phyloP scores from a whole-genome alignment of 2,797 vertebrate species.

The Brachymystax lenok region DNA sequence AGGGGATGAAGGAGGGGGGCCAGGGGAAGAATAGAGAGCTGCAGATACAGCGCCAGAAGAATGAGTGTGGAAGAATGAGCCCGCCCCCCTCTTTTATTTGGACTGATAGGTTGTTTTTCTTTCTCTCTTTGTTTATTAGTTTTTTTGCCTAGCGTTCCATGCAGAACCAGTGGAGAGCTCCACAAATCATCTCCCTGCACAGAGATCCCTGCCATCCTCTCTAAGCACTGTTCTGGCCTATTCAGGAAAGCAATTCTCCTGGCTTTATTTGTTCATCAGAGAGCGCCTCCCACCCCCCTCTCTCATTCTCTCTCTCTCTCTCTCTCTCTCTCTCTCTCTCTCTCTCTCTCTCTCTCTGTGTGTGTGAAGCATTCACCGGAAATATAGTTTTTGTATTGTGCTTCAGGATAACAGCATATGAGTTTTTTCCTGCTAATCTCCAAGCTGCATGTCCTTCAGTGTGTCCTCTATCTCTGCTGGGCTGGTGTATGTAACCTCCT shows the following conservation, averaged over 20 bases:
- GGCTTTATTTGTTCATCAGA: conserved; percentile 56
- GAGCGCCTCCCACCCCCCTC: conserved; percentile 33
- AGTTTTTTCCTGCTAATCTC: background rate
- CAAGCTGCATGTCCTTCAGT: background rate
- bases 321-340: no score
- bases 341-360: accelerated
- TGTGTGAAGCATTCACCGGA: conserved; percentile 43
- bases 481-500: background rate
- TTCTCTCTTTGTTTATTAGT: conserved; percentile 34
- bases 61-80: conserved; percentile 9
- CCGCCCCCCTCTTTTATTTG: conserved; percentile 7
- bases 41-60: conserved; percentile 14
- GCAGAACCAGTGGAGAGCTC: conserved; percentile 31
- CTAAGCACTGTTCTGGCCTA: conserved; percentile 27
- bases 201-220: conserved; percentile 27
- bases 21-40: conserved; percentile 12
- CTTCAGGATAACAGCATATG: background rate
- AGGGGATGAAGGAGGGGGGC: conserved; percentile 13
- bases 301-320: background rate
- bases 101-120: conserved; percentile 30
- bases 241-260: conserved; percentile 47
- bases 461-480: background rate
- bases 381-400: conserved; percentile 25
- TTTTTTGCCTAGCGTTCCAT: conserved; percentile 47
- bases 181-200: conserved; percentile 37